phyloP scores from a whole-genome alignment of 2,888 invertebrate genomes.

The Onthophagus sagittarius region DNA sequence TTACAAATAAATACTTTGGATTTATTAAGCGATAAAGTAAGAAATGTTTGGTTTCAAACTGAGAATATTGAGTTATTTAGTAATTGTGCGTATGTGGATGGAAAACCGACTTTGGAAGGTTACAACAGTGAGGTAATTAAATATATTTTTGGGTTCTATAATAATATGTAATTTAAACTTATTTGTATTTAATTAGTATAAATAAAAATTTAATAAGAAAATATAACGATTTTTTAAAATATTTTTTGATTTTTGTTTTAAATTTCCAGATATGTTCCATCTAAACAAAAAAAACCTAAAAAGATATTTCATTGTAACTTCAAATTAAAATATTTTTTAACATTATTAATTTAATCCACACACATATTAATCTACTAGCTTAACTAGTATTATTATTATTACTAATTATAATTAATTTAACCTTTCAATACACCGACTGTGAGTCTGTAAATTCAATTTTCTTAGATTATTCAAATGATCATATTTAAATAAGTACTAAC shows the following conservation, averaged over 20 bases:
- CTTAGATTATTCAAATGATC: too few species aligned
- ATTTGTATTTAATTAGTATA: constrained; percentile 11
- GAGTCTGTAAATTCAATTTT: too few species aligned
- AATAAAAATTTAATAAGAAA: constrained; percentile 5
- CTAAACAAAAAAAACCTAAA: not conserved
- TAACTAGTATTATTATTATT: not conserved
- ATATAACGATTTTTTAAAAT: constrained; percentile 1
- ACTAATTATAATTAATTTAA: too few species aligned
- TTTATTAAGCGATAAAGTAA: constrained; percentile 56
- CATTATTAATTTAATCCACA: not conserved
- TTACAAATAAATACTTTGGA: constrained; percentile 81
- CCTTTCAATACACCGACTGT: too few species aligned
- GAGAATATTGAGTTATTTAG: constrained; percentile 63
- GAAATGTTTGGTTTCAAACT: constrained; percentile 78
- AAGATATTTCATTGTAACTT: not conserved
- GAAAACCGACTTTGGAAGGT: constrained; percentile 63
- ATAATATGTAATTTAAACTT: constrained; percentile 51
- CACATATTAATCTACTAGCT: not conserved
- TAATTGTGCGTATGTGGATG: constrained; percentile 60
- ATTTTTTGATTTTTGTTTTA: not conserved
- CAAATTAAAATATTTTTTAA: not conserved
- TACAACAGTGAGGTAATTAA: constrained; percentile 78
- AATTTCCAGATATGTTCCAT: not conserved
- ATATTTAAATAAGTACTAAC: too few species aligned
- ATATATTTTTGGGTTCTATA: constrained; percentile 75